These are phyloP conservation scores for Ips nitidus DNA, from an alignment of 1,140 invertebrate genomes.

Conservation along the genomic window DNA sequence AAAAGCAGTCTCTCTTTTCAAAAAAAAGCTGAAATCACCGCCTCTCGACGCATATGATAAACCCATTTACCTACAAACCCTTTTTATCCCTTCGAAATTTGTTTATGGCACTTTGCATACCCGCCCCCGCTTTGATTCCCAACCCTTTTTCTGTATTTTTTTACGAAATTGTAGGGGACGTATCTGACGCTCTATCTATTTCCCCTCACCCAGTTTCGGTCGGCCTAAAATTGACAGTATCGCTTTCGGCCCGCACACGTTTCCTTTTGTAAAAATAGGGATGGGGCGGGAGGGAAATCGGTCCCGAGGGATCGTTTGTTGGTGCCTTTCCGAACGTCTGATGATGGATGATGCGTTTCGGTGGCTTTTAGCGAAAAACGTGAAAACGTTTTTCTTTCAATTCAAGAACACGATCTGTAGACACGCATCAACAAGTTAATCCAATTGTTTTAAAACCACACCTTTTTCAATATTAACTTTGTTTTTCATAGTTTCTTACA, in stretches of 20 bases:
- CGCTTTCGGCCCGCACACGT: neutral
- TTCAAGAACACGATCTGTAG: too few relatives aligned
- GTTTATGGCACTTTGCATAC: constrained; percentile 15
- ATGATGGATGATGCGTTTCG: too few relatives aligned
- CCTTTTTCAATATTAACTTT: too few relatives aligned
- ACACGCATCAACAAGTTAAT: too few relatives aligned
- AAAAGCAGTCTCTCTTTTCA: too few relatives aligned
- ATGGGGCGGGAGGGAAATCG: neutral
- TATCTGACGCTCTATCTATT: constrained; percentile 1
- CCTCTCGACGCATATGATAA: constrained; percentile 3
- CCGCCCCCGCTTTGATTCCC: constrained; percentile 2
- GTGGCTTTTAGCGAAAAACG: too few relatives aligned
- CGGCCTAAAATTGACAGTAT: constrained; percentile 1
- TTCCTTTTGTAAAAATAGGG: constrained; percentile 8
- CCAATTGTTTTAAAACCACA: too few relatives aligned
- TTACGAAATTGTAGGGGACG: neutral
- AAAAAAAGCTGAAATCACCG: neutral
- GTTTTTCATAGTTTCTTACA: too few relatives aligned
- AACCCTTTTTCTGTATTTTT: constrained; percentile 20
- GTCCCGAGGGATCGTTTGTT: too few relatives aligned
- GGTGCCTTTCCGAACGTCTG: too few relatives aligned
- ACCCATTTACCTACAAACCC: constrained; percentile 17
- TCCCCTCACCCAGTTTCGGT: neutral
- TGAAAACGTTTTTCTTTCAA: too few relatives aligned
- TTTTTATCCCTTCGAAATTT: constrained; percentile 13